Percentiles rank a stretch among this genome's conserved stretches.
These are phyloP conservation scores for Cryptocheilus praepositus DNA, from an alignment of 2,888 invertebrate genomes.

Conservation along the genomic window DNA sequence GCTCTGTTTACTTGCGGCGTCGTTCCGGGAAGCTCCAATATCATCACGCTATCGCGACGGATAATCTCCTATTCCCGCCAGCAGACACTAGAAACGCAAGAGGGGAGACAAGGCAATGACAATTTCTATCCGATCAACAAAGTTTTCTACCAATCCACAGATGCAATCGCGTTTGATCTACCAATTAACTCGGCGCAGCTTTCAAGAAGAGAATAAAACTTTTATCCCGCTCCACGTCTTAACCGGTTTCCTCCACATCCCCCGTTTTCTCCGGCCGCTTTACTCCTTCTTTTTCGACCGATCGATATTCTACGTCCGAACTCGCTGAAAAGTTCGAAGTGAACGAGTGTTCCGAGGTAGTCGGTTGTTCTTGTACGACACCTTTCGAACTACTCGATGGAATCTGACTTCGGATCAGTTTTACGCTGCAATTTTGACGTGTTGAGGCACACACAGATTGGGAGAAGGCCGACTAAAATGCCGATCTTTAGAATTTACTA, in stretches of 20 bases:
- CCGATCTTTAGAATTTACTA: too few relatives aligned
- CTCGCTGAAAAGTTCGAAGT: slow-evolving; percentile 43
- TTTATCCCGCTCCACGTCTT: slow-evolving; percentile 12
- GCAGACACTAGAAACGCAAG: background rate
- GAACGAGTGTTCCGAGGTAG: slow-evolving; percentile 20
- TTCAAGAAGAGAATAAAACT: slow-evolving; percentile 36
- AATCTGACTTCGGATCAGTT: slow-evolving; percentile 45
- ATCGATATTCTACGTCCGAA: slow-evolving; percentile 32
- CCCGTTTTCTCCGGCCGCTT: slow-evolving; percentile 13
- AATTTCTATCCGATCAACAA: slow-evolving; percentile 25
- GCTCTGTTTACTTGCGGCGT: too few relatives aligned
- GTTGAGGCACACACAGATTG: too few relatives aligned
- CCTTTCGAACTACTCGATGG: slow-evolving; percentile 36
- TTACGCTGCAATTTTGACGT: slow-evolving; percentile 52
- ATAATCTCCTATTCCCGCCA: too few relatives aligned
- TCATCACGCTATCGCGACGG: too few relatives aligned
- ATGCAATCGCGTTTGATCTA: slow-evolving; percentile 34
- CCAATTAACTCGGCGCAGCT: slow-evolving; percentile 34
- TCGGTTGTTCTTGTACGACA: slow-evolving; percentile 46
- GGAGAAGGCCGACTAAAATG: too few relatives aligned
- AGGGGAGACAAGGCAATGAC: slow-evolving; percentile 12
- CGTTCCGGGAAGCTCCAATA: too few relatives aligned
- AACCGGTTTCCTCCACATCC: slow-evolving; percentile 13
- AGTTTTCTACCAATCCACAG: slow-evolving; percentile 21
- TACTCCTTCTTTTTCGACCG: slow-evolving; percentile 13